These are phyloP conservation scores for Chloroclysta siterata DNA, from an alignment of 2,888 invertebrate genomes.

Conservation along the genomic window DNA sequence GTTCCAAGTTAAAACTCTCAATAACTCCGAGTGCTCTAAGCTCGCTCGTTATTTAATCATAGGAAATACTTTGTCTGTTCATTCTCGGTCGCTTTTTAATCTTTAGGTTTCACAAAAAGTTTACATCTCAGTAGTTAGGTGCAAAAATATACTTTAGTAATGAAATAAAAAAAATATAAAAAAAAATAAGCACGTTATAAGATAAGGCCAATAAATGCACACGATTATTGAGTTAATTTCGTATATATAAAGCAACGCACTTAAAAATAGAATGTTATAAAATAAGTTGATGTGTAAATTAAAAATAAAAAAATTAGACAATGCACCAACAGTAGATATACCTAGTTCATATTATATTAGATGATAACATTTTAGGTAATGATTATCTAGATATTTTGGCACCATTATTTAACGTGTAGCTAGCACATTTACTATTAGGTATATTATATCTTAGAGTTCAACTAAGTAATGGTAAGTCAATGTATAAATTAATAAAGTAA, in stretches of 20 bases:
- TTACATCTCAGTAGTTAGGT: slow-evolving; percentile 28
- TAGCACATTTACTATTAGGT: slow-evolving; percentile 14
- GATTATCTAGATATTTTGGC: slow-evolving; percentile 28
- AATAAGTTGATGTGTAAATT: slow-evolving; percentile 11
- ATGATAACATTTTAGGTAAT: slow-evolving; percentile 19
- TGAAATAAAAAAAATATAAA: slow-evolving; percentile 7
- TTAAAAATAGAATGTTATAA: neutral
- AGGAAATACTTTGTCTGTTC: neutral
- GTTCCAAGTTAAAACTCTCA: too few relatives aligned
- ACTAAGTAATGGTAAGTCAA: neutral
- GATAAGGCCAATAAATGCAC: slow-evolving; percentile 20
- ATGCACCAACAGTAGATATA: slow-evolving; percentile 29
- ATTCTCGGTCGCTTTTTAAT: neutral
- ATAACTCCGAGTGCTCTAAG: too few relatives aligned
- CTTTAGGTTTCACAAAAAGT: slow-evolving; percentile 11
- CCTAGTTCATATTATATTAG: slow-evolving; percentile 5
- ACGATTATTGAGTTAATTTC: slow-evolving; percentile 14
- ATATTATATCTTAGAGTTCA: slow-evolving; percentile 1
- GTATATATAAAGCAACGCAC: slow-evolving; percentile 21
- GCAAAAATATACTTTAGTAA: slow-evolving; percentile 3
- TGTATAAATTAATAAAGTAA: neutral
- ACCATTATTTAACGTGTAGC: slow-evolving; percentile 23
- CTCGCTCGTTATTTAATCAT: neutral
- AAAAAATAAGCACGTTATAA: slow-evolving; percentile 26
- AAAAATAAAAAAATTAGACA: slow-evolving; percentile 23